These are phyloP conservation scores for Chymomyza amoena DNA, from an alignment of 2,888 invertebrate species.

Conservation along the genomic window DNA sequence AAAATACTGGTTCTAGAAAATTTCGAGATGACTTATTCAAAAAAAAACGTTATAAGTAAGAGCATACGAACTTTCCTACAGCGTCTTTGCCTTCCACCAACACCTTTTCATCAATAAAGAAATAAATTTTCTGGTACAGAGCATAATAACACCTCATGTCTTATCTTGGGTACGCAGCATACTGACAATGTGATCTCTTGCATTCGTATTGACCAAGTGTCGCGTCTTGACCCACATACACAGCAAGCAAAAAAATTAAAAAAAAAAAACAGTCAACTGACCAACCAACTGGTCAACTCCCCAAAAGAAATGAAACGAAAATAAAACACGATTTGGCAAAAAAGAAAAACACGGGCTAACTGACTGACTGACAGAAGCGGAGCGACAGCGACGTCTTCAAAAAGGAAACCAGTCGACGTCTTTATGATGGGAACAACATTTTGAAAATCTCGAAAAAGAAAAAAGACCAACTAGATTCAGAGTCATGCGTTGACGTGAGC, in stretches of 20 bases:
- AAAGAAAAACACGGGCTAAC: conserved; percentile 20
- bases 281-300: conserved; percentile 36
- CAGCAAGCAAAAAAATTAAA: conserved; percentile 22
- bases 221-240: conserved; percentile 66
- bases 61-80: background rate
- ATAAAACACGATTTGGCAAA: conserved; percentile 48
- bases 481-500: conserved; percentile 53
- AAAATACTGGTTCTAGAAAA: too few species aligned
- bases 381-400: conserved; percentile 54
- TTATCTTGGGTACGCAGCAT: conserved; percentile 29
- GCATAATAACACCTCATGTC: conserved; percentile 56
- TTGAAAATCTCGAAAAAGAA: conserved; percentile 52
- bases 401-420: conserved; percentile 68
- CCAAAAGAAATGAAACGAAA: conserved; percentile 58
- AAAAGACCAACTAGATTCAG: conserved; percentile 4
- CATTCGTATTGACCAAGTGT: conserved; percentile 45
- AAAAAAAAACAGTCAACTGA: conserved; percentile 24
- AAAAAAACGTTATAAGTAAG: background rate
- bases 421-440: conserved; percentile 65
- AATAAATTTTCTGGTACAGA: conserved; percentile 24
- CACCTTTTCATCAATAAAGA: conserved; percentile 42
- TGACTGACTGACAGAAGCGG: conserved; percentile 58
- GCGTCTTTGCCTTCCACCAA: background rate
- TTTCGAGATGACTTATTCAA: too few species aligned
- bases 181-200: conserved; percentile 40